Conservation (phyloP, 2,797 vertebrate species). For the Sardinella longiceps region DNA sequence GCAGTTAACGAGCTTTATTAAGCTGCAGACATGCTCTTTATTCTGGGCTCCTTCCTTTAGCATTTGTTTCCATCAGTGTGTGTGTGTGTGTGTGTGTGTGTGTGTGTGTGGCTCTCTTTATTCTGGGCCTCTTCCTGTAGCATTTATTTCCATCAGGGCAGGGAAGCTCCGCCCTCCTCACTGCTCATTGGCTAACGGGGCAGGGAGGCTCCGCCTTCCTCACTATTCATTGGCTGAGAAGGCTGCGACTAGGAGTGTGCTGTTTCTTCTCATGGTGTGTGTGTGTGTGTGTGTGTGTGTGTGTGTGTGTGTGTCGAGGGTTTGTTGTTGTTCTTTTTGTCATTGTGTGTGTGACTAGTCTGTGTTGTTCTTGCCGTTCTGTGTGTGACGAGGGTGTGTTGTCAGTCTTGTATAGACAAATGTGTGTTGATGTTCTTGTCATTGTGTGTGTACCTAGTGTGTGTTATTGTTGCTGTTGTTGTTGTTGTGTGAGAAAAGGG, state of each 20-base stretch:
- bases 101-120: no score
- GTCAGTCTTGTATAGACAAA: no score
- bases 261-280: no score
- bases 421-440: no score
- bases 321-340: no score
- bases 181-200: slow-evolving; percentile 45
- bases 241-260: slow-evolving; percentile 41
- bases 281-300: background rate
- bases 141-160: slow-evolving; percentile 76
- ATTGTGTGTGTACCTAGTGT: no score
- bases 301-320: background rate
- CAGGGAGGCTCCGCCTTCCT: no score
- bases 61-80: slow-evolving; percentile 78
- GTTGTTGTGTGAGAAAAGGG: background rate
- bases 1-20: slow-evolving; percentile 82
- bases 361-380: no score
- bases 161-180: slow-evolving; percentile 51
- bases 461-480: no score
- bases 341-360: no score
- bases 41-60: slow-evolving; percentile 77
- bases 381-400: no score
- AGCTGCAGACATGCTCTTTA: slow-evolving; percentile 78
- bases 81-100: no score
- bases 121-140: slow-evolving; percentile 77
- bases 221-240: slow-evolving; percentile 41